Evolutionary conservation across 2,888 invertebrate genomes (phyloP).

Genomic region (Charanyca ferruginea): DNA sequence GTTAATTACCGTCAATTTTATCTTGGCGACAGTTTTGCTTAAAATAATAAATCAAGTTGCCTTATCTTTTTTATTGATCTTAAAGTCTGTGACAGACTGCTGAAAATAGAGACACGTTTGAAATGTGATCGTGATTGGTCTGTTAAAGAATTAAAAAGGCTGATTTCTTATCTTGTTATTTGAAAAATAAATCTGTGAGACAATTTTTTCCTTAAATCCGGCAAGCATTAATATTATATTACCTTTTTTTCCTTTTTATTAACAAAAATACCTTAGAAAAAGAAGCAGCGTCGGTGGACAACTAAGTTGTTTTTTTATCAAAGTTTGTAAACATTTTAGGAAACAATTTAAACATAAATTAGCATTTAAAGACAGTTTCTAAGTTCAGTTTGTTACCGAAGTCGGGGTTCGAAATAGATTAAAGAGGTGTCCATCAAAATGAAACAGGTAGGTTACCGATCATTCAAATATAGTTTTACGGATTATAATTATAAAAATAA

Average conservation of each 20-base stretch:
- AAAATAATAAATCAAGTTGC: neutral
- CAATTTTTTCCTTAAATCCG: neutral
- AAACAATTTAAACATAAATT: constrained; percentile 49
- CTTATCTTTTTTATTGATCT: neutral
- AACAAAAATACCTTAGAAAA: neutral
- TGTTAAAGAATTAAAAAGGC: too few species aligned
- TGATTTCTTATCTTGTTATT: too few species aligned
- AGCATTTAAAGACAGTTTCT: constrained; percentile 24
- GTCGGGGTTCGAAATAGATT: constrained; percentile 14
- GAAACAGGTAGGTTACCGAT: neutral
- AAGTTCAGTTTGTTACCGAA: constrained; percentile 23
- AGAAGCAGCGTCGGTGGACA: neutral
- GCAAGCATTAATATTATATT: too few species aligned
- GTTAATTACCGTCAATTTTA: neutral
- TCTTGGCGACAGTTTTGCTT: neutral
- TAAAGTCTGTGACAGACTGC: neutral
- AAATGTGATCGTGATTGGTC: neutral
- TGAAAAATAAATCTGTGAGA: neutral
- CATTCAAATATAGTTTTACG: neutral
- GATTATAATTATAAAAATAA: neutral
- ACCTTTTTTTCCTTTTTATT: too few species aligned
- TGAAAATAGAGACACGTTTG: neutral
- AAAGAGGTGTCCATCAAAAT: constrained; percentile 15
- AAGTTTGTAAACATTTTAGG: constrained; percentile 30
- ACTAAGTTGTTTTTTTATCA: constrained; percentile 19